Conservation (phyloP, 2,888 invertebrate species). For the Eupelmus urozonus region DNA sequence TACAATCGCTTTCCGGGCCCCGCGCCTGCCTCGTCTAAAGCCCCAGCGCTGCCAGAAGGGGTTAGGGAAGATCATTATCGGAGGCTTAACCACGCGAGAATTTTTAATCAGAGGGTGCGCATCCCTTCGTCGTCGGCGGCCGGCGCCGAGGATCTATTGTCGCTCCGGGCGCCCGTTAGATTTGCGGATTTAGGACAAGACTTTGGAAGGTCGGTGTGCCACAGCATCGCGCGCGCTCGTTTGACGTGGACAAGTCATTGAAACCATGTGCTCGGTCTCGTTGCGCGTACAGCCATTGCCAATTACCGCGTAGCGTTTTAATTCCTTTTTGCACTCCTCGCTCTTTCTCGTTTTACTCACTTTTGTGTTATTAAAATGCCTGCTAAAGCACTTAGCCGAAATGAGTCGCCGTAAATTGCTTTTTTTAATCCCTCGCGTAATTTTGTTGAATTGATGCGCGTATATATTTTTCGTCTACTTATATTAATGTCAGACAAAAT, state of each 20-base stretch:
- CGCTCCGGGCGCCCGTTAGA: constrained; percentile 61
- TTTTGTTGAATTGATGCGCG: constrained; percentile 27
- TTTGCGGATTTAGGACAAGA: constrained; percentile 59
- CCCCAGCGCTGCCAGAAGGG: constrained; percentile 73
- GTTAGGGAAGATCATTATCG: constrained; percentile 77
- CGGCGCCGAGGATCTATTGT: constrained; percentile 37
- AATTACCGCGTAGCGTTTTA: constrained; percentile 56
- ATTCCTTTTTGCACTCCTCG: constrained; percentile 48
- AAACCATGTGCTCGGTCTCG: constrained; percentile 67
- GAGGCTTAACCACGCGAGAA: constrained; percentile 78
- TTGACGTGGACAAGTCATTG: constrained; percentile 69
- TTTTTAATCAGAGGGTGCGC: constrained; percentile 78
- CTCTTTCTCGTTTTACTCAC: constrained; percentile 19
- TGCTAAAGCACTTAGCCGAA: not conserved
- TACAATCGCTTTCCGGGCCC: constrained; percentile 74
- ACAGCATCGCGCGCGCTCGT: constrained; percentile 57
- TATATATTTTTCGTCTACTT: no score
- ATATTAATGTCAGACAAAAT: no score
- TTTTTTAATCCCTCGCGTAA: not conserved
- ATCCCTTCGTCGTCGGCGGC: constrained; percentile 74
- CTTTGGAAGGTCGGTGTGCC: constrained; percentile 16
- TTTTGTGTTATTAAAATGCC: constrained; percentile 19
- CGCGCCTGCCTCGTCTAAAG: constrained; percentile 73
- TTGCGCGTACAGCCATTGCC: constrained; percentile 46
- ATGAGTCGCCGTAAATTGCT: constrained; percentile 32